Evolutionary conservation across 2,113 vertebrate species (phyloP), one percentile per base, ranked within the genome.

Genomic region (Cochlearius cochlearius): DNA sequence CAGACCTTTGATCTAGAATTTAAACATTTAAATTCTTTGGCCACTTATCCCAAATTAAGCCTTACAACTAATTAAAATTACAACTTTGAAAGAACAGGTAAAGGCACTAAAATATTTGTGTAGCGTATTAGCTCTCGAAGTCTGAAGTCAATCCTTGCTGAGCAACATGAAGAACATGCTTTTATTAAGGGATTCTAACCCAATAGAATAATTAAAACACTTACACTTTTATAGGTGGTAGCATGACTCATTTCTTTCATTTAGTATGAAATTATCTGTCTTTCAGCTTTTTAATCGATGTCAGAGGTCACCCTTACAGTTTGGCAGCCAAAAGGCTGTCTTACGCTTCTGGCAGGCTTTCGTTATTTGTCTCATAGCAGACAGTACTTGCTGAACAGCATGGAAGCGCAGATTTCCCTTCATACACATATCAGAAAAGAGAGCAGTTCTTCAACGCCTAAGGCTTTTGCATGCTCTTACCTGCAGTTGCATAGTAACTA

Each of bases 121-220:
- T 8, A 60, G 21, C 52, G 6, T 90, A 36, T 83, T 71, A 96
- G 32, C 10, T 49, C 45, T 86, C 8, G 0, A 95, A 96, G 67
- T 94, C 64, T 19, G 49, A 72, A 82, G 21, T 26, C 58, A 41
- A 38, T 45, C 49, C 26, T 68, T 85, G 30, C 15, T 85, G 43
- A 91, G 69, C 38, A 92, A 92, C 69, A 78, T 29, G 55, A 66
- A 86, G 73, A 84, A 26, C 15, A 16, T 45, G 14, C 1, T 87
- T 94, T 87, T 90, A 50, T 59, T 86, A 79, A 92, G 71, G 19
- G 36, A 67, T 80, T 89, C n/a, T 64, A 87, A 66, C 64, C 62
- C 72, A 94, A 78, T 15, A 93, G 92, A 96, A 69, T 82, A 2
- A 77, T 94, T 91, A 7, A 34, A 96, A 92, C 91, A 17, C 6